Conservation (phyloP, 1,140 invertebrate species). For the Drosophila funebris region DNA sequence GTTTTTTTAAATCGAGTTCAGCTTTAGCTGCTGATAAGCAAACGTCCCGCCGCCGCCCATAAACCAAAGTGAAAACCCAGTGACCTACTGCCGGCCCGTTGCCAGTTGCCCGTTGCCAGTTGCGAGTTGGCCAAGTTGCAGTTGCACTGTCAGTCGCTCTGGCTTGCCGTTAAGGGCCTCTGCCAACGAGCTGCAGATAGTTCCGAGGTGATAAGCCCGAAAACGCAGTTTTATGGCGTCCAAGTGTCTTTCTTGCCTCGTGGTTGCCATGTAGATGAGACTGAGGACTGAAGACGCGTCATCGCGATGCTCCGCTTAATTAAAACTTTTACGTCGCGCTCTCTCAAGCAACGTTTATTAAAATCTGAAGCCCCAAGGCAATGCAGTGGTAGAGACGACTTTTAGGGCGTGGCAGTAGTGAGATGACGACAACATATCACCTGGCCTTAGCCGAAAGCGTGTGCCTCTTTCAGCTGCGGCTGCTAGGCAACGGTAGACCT, state of each 20-base stretch:
- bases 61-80: constrained; percentile 79
- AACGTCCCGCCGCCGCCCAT: constrained; percentile 53
- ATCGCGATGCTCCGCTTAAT: constrained; percentile 53
- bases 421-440: constrained; percentile 53
- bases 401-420: constrained; percentile 19
- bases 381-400: constrained; percentile 15
- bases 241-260: constrained; percentile 23
- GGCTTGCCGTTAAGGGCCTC: constrained; percentile 14
- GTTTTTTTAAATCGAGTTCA: constrained; percentile 70
- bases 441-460: not conserved
- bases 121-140: constrained; percentile 11
- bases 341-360: constrained; percentile 66
- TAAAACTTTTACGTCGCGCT: constrained; percentile 65
- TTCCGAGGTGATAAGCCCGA: constrained; percentile 47
- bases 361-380: constrained; percentile 64
- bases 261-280: constrained; percentile 19
- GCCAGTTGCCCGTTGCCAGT: not conserved
- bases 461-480: not conserved
- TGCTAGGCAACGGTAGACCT: constrained; percentile 8
- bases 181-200: not conserved
- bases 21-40: constrained; percentile 64
- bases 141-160: constrained; percentile 2
- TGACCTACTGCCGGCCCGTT: constrained; percentile 61
- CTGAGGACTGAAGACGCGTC: not conserved
- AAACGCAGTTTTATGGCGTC: constrained; percentile 56